phyloP scores from a whole-genome alignment of 2,797 vertebrate genomes.

The Trematocara caparti region DNA sequence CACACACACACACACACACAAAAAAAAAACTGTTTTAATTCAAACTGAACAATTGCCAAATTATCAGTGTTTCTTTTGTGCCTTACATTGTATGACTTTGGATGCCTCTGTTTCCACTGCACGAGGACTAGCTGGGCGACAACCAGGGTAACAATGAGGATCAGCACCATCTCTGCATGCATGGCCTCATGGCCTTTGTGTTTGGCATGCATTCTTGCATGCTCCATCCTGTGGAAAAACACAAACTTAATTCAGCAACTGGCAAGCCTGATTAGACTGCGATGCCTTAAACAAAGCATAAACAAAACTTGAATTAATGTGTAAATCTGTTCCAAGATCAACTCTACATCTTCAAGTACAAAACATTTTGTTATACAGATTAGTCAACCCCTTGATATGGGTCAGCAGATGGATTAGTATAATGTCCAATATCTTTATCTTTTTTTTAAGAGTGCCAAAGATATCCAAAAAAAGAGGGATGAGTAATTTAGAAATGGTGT shows the following conservation, averaged over 20 bases:
- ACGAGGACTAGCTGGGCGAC: conserved; percentile 94
- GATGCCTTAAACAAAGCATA: background rate
- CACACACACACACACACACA: background rate
- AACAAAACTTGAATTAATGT: background rate
- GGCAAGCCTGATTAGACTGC: background rate
- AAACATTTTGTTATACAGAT: background rate
- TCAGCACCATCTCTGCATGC: conserved; percentile 99
- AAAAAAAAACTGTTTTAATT: background rate
- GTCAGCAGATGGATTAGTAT: background rate
- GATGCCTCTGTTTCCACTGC: conserved; percentile 97
- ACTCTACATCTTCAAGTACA: background rate
- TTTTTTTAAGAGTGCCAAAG: background rate
- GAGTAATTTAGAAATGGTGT: background rate
- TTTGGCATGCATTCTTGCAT: conserved; percentile 96
- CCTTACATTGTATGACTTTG: conserved; percentile 97
- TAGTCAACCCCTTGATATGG: background rate
- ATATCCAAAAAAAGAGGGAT: background rate
- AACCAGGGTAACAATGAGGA: conserved; percentile 94
- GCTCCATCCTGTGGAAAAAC: conserved; percentile 84
- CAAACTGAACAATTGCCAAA: background rate
- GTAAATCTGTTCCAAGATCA: background rate
- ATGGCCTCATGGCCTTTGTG: conserved; percentile 98
- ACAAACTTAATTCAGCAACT: background rate
- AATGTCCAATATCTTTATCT: background rate
- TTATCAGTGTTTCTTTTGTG: conserved; percentile 7